Evolutionary conservation across 1,140 invertebrate genomes (phyloP).

Genomic region (Lepeophtheirus salmonis): DNA sequence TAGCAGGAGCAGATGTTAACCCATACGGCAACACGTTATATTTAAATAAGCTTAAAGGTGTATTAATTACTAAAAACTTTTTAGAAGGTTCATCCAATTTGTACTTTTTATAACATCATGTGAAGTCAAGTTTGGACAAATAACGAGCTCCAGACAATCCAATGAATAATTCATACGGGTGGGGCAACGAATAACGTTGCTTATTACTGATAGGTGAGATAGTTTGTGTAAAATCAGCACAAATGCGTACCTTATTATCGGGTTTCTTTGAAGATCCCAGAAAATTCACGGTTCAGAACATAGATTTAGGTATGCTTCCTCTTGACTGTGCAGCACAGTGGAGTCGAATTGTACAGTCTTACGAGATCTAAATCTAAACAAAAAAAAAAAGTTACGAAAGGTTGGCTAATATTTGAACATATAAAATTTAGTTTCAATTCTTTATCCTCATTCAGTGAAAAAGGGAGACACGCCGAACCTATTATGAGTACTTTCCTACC

Average conservation of each 20-base stretch:
- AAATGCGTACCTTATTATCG: not conserved
- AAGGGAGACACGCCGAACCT: too few species aligned
- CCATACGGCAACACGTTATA: not conserved
- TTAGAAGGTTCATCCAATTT: not conserved
- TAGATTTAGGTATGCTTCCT: too few species aligned
- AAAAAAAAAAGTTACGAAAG: too few species aligned
- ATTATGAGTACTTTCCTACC: too few species aligned
- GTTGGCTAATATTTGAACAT: too few species aligned
- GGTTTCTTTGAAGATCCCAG: too few species aligned
- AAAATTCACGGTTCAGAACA: too few species aligned
- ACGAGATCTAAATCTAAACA: too few species aligned
- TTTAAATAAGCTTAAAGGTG: not conserved
- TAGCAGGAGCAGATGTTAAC: not conserved
- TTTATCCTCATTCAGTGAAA: too few species aligned
- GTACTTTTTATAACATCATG: not conserved
- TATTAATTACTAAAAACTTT: not conserved
- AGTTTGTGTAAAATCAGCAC: not conserved
- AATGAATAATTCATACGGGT: not conserved
- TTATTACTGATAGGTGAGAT: not conserved
- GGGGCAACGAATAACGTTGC: not conserved
- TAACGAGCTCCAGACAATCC: not conserved
- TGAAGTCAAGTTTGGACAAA: not conserved
- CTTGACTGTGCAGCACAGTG: too few species aligned
- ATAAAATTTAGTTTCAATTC: too few species aligned
- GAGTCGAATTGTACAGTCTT: too few species aligned